Conservation (phyloP, 1,140 invertebrate species). For the Macrotrachela quadricornifera region DNA sequence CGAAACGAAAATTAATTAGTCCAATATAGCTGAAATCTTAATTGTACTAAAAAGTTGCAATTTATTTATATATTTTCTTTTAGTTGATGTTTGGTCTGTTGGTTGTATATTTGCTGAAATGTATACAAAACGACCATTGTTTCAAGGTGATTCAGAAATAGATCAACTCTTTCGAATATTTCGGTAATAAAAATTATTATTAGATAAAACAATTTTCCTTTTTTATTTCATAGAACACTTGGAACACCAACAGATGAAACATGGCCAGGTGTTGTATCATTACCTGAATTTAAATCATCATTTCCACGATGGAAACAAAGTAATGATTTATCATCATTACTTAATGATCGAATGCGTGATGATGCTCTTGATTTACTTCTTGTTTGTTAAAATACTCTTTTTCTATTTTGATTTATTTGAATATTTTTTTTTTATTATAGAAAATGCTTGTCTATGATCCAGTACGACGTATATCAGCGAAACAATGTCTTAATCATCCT, state of each 20-base stretch:
- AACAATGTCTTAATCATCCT: constrained; percentile 44
- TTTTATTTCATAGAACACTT: not conserved
- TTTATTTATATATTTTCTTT: too few relatives aligned
- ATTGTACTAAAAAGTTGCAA: too few relatives aligned
- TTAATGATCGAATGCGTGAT: constrained; percentile 30
- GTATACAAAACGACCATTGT: constrained; percentile 37
- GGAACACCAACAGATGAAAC: constrained; percentile 63
- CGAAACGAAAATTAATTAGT: too few relatives aligned
- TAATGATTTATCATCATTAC: constrained; percentile 41
- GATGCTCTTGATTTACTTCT: constrained; percentile 48
- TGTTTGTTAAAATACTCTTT: constrained; percentile 20
- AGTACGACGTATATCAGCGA: constrained; percentile 45
- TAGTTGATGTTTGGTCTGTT: constrained; percentile 82
- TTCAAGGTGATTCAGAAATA: constrained; percentile 33
- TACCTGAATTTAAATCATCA: constrained; percentile 68
- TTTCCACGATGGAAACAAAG: constrained; percentile 60
- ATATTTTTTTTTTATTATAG: constrained; percentile 31
- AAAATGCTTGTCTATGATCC: constrained; percentile 61
- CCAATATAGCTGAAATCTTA: too few relatives aligned
- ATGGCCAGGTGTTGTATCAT: constrained; percentile 63
- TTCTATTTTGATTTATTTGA: too few relatives aligned
- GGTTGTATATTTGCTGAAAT: constrained; percentile 85
- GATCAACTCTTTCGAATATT: constrained; percentile 83
- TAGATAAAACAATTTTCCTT: too few relatives aligned
- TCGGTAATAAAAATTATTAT: constrained; percentile 21